Evolutionary conservation across 2,888 invertebrate species (phyloP).

Genomic region (Folsomia candida): DNA sequence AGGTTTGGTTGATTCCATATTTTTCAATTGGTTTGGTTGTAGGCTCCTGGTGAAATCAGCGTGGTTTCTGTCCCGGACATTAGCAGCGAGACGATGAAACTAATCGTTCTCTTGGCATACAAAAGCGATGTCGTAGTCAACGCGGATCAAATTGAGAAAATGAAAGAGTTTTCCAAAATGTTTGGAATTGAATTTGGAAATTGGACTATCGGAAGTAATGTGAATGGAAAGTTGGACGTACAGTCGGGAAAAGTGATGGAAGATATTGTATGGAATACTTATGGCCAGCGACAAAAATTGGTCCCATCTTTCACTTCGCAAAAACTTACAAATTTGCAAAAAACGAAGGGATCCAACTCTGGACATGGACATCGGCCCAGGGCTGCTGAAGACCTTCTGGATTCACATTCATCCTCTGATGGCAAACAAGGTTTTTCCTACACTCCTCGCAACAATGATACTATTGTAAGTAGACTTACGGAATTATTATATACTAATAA

Average conservation of each 20-base stretch:
- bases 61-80: conserved; percentile 43
- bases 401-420: neutral
- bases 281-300: neutral
- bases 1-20: neutral
- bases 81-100: conserved; percentile 35
- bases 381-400: neutral
- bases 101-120: conserved; percentile 44
- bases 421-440: neutral
- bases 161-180: conserved; percentile 33
- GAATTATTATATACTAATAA: too few relatives aligned
- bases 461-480: too few relatives aligned
- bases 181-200: conserved; percentile 43
- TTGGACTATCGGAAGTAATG: conserved; percentile 33
- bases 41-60: conserved; percentile 36
- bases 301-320: neutral
- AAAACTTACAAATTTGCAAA: neutral
- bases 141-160: conserved; percentile 37
- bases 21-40: conserved; percentile 14
- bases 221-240: conserved; percentile 4
- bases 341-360: too few relatives aligned
- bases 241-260: conserved; percentile 8
- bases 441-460: neutral
- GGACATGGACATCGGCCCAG: neutral
- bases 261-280: neutral
- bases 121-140: conserved; percentile 37